Base-by-base conservation (phyloP, 2,888 invertebrate genomes). In the Folsomia manolachei region DNA sequence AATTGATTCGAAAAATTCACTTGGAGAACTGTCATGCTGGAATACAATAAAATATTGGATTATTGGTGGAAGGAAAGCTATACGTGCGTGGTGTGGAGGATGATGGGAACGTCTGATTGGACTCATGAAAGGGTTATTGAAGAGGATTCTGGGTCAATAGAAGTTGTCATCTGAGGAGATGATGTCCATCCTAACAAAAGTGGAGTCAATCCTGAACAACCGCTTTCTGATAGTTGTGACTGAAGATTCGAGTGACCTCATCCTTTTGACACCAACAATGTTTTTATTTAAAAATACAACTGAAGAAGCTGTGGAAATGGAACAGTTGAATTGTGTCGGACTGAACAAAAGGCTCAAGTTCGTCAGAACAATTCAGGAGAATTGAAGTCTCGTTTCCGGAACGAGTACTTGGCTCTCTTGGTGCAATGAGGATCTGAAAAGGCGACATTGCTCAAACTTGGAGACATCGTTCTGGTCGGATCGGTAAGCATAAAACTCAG, bases 151-250 rank as follows among this genome's bases (percentile, higher is more conserved):
- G 9, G 25, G 25, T 9, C 39, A 39, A 39, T 39, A 4, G 14
- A 4, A 14, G 14, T 14, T 39, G 14, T 9, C 4, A 9, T 39
- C 4, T 14, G 39, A 39, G 14, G 39, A 83, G 66, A 69, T 84
- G 64, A n/a, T 23, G 18, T 83, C 82, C 0, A 70, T 81, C 0
- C 51, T 83, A 2, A 79, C 78, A 39, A 81, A 84, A 70, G 81
- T 81, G 60, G 83, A 84, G 75, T 73, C 78, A 1, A 75, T 80
- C 0, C 63, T 84, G 9, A 84, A 84, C 77, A 78, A 82, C 0
- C 75, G 83, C 71, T 83, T 83, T 18, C 73, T 84, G 23, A 83
- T 82, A 21, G 82, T 79, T 23, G 63, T 81, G 4, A 74, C 78
- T n/a, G 77, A 80, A 39, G 76, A 82, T 52, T 62, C 69, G 7